Evolutionary conservation across 2,113 vertebrate species (phyloP).

Genomic region (Macrotus californicus): DNA sequence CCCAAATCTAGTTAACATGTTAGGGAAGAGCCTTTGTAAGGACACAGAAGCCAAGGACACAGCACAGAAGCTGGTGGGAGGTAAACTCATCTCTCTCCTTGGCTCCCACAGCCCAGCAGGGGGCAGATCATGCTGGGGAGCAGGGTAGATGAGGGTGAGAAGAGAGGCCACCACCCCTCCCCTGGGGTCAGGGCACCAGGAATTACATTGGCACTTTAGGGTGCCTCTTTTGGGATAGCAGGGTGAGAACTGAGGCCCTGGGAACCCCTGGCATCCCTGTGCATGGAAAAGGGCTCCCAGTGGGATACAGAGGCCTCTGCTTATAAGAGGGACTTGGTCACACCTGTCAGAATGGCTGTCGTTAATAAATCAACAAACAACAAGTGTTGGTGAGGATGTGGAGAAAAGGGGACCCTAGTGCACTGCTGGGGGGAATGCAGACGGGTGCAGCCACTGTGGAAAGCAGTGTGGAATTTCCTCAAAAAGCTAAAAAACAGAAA

Average conservation of each 20-base stretch:
- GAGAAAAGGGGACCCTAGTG: neutral
- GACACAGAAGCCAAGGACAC: neutral
- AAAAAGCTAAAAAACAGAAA: neutral
- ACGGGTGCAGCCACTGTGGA: neutral
- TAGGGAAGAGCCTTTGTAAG: neutral
- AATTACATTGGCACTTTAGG: neutral
- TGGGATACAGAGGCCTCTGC: neutral
- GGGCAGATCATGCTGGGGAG: neutral
- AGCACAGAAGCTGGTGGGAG: neutral
- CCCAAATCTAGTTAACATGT: neutral
- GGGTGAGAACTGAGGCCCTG: neutral
- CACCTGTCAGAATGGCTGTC: neutral
- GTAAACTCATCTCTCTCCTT: neutral
- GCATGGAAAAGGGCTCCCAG: neutral
- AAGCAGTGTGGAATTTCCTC: no score
- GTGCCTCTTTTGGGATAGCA: accelerated
- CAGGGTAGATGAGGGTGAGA: neutral
- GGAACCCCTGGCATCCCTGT: neutral
- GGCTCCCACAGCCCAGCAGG: neutral
- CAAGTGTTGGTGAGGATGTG: neutral
- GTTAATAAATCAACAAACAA: neutral
- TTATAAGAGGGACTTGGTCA: neutral
- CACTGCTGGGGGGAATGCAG: neutral
- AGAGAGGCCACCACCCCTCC: neutral
- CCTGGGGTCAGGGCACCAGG: neutral